Evolutionary conservation across 1,140 invertebrate species (phyloP).

Genomic region (Venturia canescens): DNA sequence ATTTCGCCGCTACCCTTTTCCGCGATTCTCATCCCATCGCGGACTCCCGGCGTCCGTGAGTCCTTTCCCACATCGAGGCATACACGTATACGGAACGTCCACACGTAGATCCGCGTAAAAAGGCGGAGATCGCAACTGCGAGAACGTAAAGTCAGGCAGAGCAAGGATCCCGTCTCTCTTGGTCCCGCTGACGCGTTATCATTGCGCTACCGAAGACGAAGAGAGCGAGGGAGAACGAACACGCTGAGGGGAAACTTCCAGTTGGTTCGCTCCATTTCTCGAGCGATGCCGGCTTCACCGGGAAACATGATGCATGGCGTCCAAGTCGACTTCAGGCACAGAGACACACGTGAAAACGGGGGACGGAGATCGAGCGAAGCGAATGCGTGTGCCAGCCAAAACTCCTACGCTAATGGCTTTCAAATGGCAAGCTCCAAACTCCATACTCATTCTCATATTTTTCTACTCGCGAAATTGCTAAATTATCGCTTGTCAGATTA

Average conservation of each 20-base stretch:
- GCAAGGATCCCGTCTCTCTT: background rate
- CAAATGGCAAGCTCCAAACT: background rate
- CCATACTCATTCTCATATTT: constrained; percentile 4
- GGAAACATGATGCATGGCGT: constrained; percentile 64
- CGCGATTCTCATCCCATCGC: constrained; percentile 25
- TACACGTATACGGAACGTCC: background rate
- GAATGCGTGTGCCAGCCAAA: background rate
- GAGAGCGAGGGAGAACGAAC: constrained; percentile 36
- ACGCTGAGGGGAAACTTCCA: constrained; percentile 47
- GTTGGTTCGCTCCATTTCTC: constrained; percentile 48
- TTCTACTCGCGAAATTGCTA: background rate
- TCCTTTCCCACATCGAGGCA: background rate
- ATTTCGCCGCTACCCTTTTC: constrained; percentile 14
- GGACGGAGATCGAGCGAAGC: background rate
- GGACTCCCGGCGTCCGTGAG: constrained; percentile 20
- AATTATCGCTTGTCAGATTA: constrained; percentile 22
- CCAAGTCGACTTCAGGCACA: constrained; percentile 67
- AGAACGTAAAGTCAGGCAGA: constrained; percentile 12
- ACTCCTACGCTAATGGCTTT: background rate
- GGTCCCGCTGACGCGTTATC: background rate
- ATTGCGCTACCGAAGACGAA: background rate
- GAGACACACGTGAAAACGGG: constrained; percentile 57
- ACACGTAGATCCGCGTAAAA: background rate
- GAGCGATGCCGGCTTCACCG: constrained; percentile 56
- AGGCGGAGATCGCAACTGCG: constrained; percentile 8